These are phyloP conservation scores for Phymastichus coffea DNA, from an alignment of 1,140 invertebrate species.

Conservation along the genomic window DNA sequence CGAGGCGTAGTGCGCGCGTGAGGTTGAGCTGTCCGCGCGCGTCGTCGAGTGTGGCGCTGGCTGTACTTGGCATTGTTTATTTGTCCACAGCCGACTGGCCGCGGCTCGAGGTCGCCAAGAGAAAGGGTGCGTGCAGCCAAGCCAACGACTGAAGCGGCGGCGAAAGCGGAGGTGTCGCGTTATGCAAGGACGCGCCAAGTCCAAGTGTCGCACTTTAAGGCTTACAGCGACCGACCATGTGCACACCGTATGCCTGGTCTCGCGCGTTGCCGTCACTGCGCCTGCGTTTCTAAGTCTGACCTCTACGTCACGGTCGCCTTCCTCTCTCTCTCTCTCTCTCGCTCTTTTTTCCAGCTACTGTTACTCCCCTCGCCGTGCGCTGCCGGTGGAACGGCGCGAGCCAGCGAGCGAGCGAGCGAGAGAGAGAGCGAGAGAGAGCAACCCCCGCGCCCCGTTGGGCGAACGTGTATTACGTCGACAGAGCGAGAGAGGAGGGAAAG, in stretches of 20 bases:
- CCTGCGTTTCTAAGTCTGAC: constrained; percentile 50
- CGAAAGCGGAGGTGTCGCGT: too few species aligned
- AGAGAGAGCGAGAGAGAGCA: neutral
- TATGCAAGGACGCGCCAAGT: constrained; percentile 1
- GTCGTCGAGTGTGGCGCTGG: too few species aligned
- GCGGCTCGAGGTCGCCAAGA: neutral
- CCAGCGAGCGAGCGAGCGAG: neutral
- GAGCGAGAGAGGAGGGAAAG: neutral
- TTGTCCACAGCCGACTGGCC: neutral
- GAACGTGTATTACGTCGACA: neutral
- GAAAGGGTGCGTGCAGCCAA: neutral
- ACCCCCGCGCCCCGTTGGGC: constrained; percentile 18
- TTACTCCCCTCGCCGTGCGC: constrained; percentile 7
- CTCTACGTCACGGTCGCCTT: constrained; percentile 35
- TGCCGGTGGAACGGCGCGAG: neutral
- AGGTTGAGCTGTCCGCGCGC: too few species aligned
- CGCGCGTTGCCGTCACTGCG: constrained; percentile 51
- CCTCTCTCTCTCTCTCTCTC: constrained; percentile 1
- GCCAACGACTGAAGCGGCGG: too few species aligned
- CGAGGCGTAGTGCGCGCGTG: too few species aligned
- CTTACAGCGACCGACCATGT: constrained; percentile 48
- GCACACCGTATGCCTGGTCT: too few species aligned
- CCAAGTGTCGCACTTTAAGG: constrained; percentile 29
- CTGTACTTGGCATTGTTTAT: too few species aligned
- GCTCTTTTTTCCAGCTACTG: constrained; percentile 10